These are phyloP conservation scores for Drosophila ananassae DNA, from an alignment of 1,140 invertebrate genomes.

Conservation along the genomic window DNA sequence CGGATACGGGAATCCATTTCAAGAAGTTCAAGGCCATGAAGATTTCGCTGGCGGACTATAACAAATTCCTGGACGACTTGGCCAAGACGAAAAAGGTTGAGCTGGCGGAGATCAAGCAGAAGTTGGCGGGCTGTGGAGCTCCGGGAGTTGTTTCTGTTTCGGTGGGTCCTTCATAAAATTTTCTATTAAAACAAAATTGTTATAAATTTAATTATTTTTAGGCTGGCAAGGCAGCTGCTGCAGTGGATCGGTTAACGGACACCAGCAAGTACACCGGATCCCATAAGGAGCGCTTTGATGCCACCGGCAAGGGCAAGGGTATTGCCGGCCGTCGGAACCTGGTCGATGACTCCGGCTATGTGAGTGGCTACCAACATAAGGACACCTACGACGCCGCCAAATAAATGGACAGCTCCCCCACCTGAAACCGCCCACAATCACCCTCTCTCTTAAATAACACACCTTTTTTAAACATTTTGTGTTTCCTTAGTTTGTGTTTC, in stretches of 20 bases:
- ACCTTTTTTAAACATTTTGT: conserved; percentile 18
- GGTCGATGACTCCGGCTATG: conserved; percentile 92
- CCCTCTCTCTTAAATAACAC: conserved; percentile 12
- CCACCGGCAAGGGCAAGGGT: conserved; percentile 94
- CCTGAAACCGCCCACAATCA: background rate
- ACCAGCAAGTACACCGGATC: conserved; percentile 95
- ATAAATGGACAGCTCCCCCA: conserved; percentile 66
- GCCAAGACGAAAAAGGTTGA: conserved; percentile 92
- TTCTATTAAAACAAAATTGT: background rate
- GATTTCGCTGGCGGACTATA: conserved; percentile 90
- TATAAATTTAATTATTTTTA: conserved; percentile 41
- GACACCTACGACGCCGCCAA: conserved; percentile 88
- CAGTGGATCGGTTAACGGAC: conserved; percentile 95
- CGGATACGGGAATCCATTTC: conserved; percentile 94
- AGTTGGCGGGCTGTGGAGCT: conserved; percentile 90
- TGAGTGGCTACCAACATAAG: conserved; percentile 95
- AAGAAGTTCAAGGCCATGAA: conserved; percentile 93
- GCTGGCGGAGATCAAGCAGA: conserved; percentile 89
- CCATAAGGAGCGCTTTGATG: conserved; percentile 94
- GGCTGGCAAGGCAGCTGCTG: conserved; percentile 88
- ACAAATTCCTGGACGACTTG: conserved; percentile 92
- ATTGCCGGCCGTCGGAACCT: conserved; percentile 93
- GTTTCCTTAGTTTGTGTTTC: conserved; percentile 47
- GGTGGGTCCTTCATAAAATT: conserved; percentile 71
- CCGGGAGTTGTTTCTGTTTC: conserved; percentile 87